Evolutionary conservation across 2,113 vertebrate genomes (phyloP).

Genomic region (Glaucidium brasilianum): DNA sequence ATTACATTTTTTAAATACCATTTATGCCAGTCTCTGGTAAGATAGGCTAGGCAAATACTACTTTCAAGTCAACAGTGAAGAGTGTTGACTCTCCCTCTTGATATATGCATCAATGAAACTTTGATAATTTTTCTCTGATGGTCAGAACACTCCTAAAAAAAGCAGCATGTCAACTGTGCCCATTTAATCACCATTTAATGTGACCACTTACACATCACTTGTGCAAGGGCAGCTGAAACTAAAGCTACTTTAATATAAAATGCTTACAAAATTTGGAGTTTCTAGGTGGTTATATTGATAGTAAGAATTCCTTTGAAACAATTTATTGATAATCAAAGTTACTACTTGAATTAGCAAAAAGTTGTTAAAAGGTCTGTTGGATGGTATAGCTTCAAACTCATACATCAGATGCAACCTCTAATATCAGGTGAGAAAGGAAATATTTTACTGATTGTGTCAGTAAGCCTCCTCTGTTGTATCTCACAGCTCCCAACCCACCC

Average conservation of each 20-base stretch:
- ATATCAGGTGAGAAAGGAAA: neutral
- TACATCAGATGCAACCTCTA: neutral
- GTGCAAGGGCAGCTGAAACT: neutral
- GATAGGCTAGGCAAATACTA: neutral
- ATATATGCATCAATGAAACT: neutral
- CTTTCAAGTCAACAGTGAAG: neutral
- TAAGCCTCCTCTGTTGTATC: neutral
- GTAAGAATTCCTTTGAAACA: neutral
- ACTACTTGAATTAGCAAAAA: neutral
- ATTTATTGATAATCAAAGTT: neutral
- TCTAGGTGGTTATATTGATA: neutral
- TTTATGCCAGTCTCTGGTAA: neutral
- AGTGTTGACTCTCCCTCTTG: neutral
- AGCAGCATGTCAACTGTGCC: neutral
- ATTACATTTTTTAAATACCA: neutral
- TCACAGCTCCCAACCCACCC: conserved; percentile 90
- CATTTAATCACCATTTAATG: neutral
- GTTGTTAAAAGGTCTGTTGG: neutral
- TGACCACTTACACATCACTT: neutral
- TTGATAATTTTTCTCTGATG: neutral
- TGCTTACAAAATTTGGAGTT: neutral
- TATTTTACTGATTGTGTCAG: neutral
- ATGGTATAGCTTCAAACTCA: neutral
- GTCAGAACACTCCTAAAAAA: neutral
- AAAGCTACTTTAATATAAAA: neutral